Base-by-base conservation (phyloP, 2,888 invertebrate species). In the Punctoribates punctum region DNA sequence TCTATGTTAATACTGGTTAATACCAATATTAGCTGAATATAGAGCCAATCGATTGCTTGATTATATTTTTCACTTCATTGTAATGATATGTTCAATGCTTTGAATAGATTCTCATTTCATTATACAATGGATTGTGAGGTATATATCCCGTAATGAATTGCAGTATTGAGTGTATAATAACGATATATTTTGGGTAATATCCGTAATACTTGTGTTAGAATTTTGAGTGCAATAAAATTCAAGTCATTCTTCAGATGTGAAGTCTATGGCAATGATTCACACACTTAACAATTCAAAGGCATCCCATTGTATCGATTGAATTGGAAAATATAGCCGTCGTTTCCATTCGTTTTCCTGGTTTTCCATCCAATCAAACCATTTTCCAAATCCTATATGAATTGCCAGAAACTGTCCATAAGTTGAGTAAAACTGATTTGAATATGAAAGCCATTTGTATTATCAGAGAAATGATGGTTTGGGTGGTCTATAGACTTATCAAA, bases 201-300 rank as follows among this genome's bases (percentile, higher is more conserved):
- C 54, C n/a, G 25, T 57, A 34, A 25, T 57, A 25, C 57, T 25
- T 8, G 1, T 57, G 23, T 25, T 25, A 25, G 23, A 20, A 6
- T 9, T 25, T 57, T 25, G 25, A 25, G 57, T 57, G 23, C 57
- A 25, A 57, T 57, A 57, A 57, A 54, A 54, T 8, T 54, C n/a
- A 54, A 57, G 25, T 8, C 25, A 57, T 57, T 57, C 34, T 34
- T 34, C 34, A 8, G 3, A 34, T 34, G 34, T 34, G 3, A 34
- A 25, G 25, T 11, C 11, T 8, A 17, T 57, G 57, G 11, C 5
- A 57, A 25, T 57, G 57, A 57, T 57, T 57, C 57, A 57, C 57
- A 57, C 25, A 57, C 57, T 57, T 57, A 57, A 57, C 57, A 57
- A 57, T 57, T 57, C 57, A 57, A 57, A 25, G 57, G 25, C 57